Conservation (phyloP, 2,888 invertebrate species). For the Drosophila colorata region DNA sequence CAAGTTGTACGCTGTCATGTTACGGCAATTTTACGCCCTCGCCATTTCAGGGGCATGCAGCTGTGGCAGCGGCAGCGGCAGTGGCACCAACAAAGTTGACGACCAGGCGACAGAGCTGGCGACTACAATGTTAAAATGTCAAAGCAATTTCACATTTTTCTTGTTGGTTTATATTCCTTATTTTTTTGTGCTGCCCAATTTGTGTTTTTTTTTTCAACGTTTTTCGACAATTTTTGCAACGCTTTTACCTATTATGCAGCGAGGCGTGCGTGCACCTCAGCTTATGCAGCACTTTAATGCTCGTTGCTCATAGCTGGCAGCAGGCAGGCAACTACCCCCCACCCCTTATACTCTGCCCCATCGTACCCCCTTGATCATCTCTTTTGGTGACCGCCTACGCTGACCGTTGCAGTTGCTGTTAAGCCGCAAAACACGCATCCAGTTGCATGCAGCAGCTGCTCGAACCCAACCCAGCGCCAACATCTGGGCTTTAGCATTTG, state of each 20-base stretch:
- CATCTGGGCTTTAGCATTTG: slow-evolving; percentile 7
- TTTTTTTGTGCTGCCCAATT: slow-evolving; percentile 3
- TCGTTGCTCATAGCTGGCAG: slow-evolving; percentile 18
- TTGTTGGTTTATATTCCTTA: background rate
- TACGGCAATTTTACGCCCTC: slow-evolving; percentile 79
- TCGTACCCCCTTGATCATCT: background rate
- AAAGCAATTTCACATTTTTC: slow-evolving; percentile 47
- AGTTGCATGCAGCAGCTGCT: slow-evolving; percentile 33
- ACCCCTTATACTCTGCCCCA: background rate
- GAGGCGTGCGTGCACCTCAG: slow-evolving; percentile 44
- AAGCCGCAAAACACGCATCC: slow-evolving; percentile 57
- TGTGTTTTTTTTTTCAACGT: slow-evolving; percentile 18
- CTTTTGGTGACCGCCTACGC: slow-evolving; percentile 1
- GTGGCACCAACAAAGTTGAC: slow-evolving; percentile 30
- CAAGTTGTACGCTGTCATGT: slow-evolving; percentile 78
- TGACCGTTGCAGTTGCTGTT: slow-evolving; percentile 59
- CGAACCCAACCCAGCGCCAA: background rate
- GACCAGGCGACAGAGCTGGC: slow-evolving; percentile 39
- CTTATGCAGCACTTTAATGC: slow-evolving; percentile 67
- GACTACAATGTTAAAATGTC: slow-evolving; percentile 58
- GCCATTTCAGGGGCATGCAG: slow-evolving; percentile 66
- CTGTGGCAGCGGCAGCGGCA: slow-evolving; percentile 16
- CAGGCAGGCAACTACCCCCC: background rate
- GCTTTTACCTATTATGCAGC: slow-evolving; percentile 35
- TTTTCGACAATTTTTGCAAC: slow-evolving; percentile 25